Evolutionary conservation across 2,888 invertebrate genomes (phyloP), one percentile per base, ranked within the genome.

Genomic region (Tricholauxania praeusta): DNA sequence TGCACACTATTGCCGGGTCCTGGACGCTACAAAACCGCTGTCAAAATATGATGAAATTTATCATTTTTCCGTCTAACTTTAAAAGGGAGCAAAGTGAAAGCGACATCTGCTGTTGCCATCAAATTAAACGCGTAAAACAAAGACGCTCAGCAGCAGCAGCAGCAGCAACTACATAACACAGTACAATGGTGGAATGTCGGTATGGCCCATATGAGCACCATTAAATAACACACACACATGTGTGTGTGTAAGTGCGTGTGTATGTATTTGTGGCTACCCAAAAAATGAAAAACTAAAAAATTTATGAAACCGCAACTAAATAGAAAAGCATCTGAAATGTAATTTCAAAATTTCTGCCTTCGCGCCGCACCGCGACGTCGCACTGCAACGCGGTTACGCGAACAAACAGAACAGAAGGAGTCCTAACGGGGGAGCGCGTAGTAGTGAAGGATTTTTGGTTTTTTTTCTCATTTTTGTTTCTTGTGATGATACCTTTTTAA

Each of bases 61-160:
- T 77, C 77, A 79, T 79, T 77, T n/a, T 80, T 80, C 79, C 79
- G 79, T 79, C 80, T 76, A 39, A 39, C 39, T 39, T 39, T 39
- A 39, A 39, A 39, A 39, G 39, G 39, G 39, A 39, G 39, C 39
- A 39, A 39, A 39, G 39, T 39, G 79, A 75, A 75, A 77, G 76
- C 75, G 80, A 79, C 82, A 82, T 80, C 81, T 82, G 82, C 77
- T 76, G 76, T 73, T 73, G 78, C 79, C 78, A 80, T 80, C 79
- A 81, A 80, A 80, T 79, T 80, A 78, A 79, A 79, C 76, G 76
- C 78, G 80, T 78, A 79, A 76, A 79, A 78, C 73, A 79, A 75
- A 73, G 74, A 75, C 72, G 72, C 66, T 51, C 65, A 22, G 19
- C 52, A 59, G n/a, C 22, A 66, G 4, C 4, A 52, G 52, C n/a